Conservation (phyloP, 2,888 invertebrate genomes). For the Odontomyia ornata region DNA sequence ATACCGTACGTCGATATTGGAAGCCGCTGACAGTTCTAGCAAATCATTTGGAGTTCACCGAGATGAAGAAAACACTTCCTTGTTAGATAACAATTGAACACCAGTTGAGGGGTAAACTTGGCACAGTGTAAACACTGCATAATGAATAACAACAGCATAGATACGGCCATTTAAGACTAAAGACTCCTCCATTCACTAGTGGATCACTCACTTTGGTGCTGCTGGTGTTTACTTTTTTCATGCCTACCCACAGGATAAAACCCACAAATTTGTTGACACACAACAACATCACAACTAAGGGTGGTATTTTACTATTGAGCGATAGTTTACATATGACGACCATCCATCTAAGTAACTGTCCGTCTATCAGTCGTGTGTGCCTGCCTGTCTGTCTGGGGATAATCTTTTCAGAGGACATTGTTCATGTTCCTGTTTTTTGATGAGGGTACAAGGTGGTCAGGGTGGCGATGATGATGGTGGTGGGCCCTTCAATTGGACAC, state of each 20-base stretch:
- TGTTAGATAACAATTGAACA: background rate
- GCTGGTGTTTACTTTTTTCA: constrained; percentile 31
- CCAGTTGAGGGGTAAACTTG: background rate
- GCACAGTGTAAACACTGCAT: constrained; percentile 24
- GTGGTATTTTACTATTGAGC: constrained; percentile 15
- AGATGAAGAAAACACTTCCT: background rate
- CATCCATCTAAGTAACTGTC: constrained; percentile 18
- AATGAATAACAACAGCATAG: background rate
- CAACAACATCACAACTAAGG: constrained; percentile 12
- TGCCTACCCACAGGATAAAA: constrained; percentile 9
- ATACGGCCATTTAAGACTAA: constrained; percentile 9
- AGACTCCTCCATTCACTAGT: background rate
- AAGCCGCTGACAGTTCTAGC: background rate
- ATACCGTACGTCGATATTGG: constrained; percentile 35
- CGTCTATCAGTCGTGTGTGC: background rate
- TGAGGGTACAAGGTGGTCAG: background rate
- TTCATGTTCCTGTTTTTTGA: constrained; percentile 19
- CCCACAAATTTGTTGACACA: constrained; percentile 43
- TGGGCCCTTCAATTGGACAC: background rate
- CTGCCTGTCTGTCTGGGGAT: constrained; percentile 30
- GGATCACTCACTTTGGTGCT: background rate
- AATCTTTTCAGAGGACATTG: constrained; percentile 32
- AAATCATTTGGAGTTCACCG: background rate
- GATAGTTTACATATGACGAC: constrained; percentile 40
- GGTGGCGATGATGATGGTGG: background rate